A percentile compares a stretch with the other conserved stretches of the same genome.
phyloP scores from a whole-genome alignment of 2,888 invertebrate genomes.

The Pandemis cinnamomeana region DNA sequence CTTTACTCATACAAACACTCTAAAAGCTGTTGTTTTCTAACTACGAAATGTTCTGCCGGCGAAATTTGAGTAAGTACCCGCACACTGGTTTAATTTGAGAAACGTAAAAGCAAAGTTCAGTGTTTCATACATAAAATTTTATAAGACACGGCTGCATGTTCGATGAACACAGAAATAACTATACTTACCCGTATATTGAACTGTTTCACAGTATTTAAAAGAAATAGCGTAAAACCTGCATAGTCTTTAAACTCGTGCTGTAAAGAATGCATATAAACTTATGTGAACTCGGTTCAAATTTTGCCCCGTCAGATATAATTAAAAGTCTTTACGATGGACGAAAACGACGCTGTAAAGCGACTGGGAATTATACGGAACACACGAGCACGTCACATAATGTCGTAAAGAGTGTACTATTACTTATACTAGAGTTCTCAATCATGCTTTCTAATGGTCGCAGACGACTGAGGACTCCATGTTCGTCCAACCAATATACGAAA shows the following conservation, averaged over 20 bases:
- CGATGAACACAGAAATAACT: constrained; percentile 5
- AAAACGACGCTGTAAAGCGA: constrained; percentile 77
- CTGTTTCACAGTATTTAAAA: constrained; percentile 59
- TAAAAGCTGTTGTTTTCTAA: constrained; percentile 39
- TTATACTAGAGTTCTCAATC: background rate
- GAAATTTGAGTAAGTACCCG: constrained; percentile 25
- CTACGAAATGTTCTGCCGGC: constrained; percentile 34
- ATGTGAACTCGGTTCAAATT: constrained; percentile 46
- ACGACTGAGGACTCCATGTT: background rate
- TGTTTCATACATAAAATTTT: constrained; percentile 16
- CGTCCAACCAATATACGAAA: too few relatives aligned
- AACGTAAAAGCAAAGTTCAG: constrained; percentile 40
- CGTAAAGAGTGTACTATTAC: constrained; percentile 60
- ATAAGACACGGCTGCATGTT: constrained; percentile 11
- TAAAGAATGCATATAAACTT: constrained; percentile 66
- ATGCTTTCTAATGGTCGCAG: background rate
- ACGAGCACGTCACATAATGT: constrained; percentile 61
- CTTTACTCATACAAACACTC: constrained; percentile 38
- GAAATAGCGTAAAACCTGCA: constrained; percentile 58
- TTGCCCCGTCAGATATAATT: constrained; percentile 66
- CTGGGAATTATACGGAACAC: constrained; percentile 67
- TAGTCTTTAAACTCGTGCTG: constrained; percentile 57
- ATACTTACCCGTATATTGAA: constrained; percentile 4
- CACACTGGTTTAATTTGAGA: constrained; percentile 28
- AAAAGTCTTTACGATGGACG: constrained; percentile 76